phyloP scores from a whole-genome alignment of 2,888 invertebrate genomes.

The Cynaeus angustus region DNA sequence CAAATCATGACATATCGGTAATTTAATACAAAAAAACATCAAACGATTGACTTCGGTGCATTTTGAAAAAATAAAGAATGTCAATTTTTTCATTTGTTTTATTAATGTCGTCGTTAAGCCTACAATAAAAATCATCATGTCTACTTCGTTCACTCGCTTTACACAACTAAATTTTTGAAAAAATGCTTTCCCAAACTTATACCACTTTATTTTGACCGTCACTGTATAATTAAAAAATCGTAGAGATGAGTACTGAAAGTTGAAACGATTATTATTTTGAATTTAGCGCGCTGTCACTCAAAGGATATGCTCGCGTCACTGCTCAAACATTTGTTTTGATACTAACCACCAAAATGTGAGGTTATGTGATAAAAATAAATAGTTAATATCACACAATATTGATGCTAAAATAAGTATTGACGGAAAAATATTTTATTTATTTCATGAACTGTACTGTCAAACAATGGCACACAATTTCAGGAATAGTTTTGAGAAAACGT shows the following conservation, averaged over 20 bases:
- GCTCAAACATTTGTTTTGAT: conserved; percentile 38
- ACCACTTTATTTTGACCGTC: no score
- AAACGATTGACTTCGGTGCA: no score
- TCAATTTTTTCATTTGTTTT: no score
- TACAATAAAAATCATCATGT: no score
- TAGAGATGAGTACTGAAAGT: not conserved
- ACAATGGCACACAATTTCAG: conserved; percentile 47
- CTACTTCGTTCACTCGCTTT: no score
- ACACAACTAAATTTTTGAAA: no score
- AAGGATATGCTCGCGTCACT: not conserved
- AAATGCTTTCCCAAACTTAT: no score
- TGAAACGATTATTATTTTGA: not conserved
- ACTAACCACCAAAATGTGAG: conserved; percentile 43
- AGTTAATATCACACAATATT: conserved; percentile 28
- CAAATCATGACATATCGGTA: no score
- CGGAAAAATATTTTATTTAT: conserved; percentile 8
- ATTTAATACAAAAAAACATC: no score
- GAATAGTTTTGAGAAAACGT: conserved; percentile 57
- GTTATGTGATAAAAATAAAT: conserved; percentile 51
- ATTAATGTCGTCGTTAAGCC: no score
- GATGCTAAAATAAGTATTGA: conserved; percentile 10
- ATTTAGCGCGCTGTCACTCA: conserved; percentile 16
- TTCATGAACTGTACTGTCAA: not conserved
- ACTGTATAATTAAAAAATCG: no score
- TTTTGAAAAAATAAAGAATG: no score